These are phyloP conservation scores for Chelonus insularis DNA, from an alignment of 1,140 invertebrate species.

Conservation along the genomic window DNA sequence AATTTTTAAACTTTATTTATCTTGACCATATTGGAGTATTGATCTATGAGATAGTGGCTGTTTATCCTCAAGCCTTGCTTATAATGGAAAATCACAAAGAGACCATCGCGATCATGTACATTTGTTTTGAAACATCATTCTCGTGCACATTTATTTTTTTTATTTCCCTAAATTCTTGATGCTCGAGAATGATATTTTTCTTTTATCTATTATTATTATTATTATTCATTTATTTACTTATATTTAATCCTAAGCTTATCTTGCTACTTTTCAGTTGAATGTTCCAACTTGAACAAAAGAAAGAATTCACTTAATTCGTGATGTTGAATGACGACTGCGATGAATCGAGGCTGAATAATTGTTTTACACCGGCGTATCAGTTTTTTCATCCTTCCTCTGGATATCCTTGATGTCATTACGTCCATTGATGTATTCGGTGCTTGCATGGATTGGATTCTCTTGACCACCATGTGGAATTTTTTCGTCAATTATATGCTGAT, in stretches of 20 bases:
- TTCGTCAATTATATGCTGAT: constrained; percentile 55
- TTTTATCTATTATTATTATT: constrained; percentile 1
- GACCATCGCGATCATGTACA: constrained; percentile 11
- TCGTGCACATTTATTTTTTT: not conserved
- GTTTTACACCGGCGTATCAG: constrained; percentile 55
- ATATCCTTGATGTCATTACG: constrained; percentile 52
- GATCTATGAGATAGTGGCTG: not conserved
- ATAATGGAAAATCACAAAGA: not conserved
- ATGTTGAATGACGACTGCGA: constrained; percentile 15
- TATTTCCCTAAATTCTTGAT: not conserved
- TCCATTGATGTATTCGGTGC: constrained; percentile 57
- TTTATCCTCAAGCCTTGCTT: not conserved
- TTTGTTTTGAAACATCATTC: constrained; percentile 7
- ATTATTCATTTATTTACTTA: not conserved
- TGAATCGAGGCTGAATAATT: constrained; percentile 19
- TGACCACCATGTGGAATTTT: constrained; percentile 56
- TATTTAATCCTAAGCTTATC: not conserved
- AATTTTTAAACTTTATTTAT: not conserved
- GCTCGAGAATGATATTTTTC: not conserved
- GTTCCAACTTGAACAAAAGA: not conserved
- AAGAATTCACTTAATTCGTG: not conserved
- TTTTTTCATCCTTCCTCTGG: constrained; percentile 54
- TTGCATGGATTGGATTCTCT: constrained; percentile 57
- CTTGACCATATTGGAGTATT: not conserved
- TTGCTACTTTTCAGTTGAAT: not conserved